These are phyloP conservation scores for Fragum sueziense DNA, from an alignment of 2,888 invertebrate species.

Conservation along the genomic window DNA sequence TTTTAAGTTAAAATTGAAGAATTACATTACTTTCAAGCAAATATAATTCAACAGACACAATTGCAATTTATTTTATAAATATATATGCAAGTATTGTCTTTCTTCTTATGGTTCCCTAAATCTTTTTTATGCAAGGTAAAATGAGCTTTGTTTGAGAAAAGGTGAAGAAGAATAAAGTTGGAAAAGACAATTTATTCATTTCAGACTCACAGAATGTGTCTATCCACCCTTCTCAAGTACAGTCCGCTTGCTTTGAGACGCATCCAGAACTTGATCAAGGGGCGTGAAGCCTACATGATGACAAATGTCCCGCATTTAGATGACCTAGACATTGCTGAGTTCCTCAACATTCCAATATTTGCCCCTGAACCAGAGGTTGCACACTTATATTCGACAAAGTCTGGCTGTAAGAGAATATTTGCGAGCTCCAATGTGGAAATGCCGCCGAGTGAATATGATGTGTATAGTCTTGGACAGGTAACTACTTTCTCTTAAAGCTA, in stretches of 20 bases:
- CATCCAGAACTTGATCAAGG: constrained; percentile 79
- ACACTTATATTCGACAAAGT: constrained; percentile 81
- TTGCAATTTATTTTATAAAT: too few species aligned
- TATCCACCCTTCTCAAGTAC: constrained; percentile 81
- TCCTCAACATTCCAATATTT: constrained; percentile 79
- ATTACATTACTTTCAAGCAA: too few species aligned
- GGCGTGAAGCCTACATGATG: constrained; percentile 81
- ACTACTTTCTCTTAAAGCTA: neutral
- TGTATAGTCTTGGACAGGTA: constrained; percentile 81
- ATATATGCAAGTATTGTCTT: too few species aligned
- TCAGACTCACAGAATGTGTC: constrained; percentile 81
- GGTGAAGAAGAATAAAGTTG: neutral
- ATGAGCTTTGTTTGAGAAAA: neutral
- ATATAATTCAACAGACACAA: too few species aligned
- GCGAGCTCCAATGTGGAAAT: constrained; percentile 78
- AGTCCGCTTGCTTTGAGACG: constrained; percentile 79
- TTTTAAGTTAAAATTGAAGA: too few species aligned
- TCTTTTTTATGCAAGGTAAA: too few species aligned
- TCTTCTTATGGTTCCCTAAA: too few species aligned
- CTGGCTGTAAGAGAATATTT: constrained; percentile 81
- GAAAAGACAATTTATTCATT: constrained; percentile 20
- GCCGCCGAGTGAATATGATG: constrained; percentile 81
- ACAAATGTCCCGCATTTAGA: constrained; percentile 80
- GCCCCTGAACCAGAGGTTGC: constrained; percentile 81
- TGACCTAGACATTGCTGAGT: constrained; percentile 80